Base-by-base conservation (phyloP, 2,113 vertebrate species). In the Hypocryptadius cinnamomeus region DNA sequence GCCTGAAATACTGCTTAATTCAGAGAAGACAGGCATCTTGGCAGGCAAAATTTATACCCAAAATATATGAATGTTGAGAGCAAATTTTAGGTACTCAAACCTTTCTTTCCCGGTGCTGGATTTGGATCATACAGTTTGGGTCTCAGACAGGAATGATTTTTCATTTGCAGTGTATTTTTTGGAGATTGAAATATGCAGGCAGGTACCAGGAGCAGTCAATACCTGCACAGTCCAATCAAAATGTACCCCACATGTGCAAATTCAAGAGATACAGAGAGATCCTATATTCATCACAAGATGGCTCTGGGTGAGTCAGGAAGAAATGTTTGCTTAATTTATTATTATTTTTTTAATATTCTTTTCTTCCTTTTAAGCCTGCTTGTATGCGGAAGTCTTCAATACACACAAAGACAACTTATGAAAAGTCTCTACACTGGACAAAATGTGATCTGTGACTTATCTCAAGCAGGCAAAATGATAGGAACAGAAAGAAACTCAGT, bases 1-100 rank as follows among this genome's bases (percentile, higher is more conserved):
- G 74, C 69, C 70, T 82, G 72, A 89, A 88, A 90, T 48, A 64
- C n/a, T 59, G 54, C 47, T 82, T 78, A 60, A 95, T 82, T 94
- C 92, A 89, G 31, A 90, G 72, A 80, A 89, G 64, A 76, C 37
- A 56, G 60, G 39, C 50, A 6, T 48, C 39, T 86, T 8, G 13
- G 65, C 57, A 63, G 48, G 61, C 37, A 90, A 45, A 89, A 70
- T 88, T 78, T 83, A 70, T 60, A 72, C 40, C 18, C n/a, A 63
- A 88, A 89, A 92, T 59, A 63, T 13, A 44, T 72, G 35, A 86
- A 84, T 15, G 30, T 33, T 4, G 2, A 91, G 33, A 63, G 50
- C 25, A 44, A 79, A 85, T 88, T 70, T 54, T 60, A 76, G 31
- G 54, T 65, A 64, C 56, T 92, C 54, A 68, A 61, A 50, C 35